Evolutionary conservation across 2,113 vertebrate species (phyloP), one percentile per base, ranked within the genome.

Genomic region (Coturnix japonica): DNA sequence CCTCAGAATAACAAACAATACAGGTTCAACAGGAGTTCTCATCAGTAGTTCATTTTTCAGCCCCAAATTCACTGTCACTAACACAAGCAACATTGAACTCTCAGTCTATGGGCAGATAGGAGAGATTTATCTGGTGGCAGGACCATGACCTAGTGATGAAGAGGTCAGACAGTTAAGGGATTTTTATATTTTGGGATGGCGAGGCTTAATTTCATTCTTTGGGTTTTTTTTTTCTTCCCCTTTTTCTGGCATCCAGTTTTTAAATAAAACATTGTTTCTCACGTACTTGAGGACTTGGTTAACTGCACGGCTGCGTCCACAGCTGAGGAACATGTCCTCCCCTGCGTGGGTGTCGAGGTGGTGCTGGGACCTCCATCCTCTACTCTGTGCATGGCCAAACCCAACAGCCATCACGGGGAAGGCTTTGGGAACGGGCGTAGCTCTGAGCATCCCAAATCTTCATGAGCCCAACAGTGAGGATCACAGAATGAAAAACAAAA

Each of bases 1-100:
- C 98, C 97, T 98, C 98, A 97, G 98, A 98, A 99, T 98, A 99
- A 99, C 99, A 99, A 98, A 98, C 98, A 98, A 94, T 96, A 96
- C 96, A 97, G 97, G 97, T 98, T 98, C 98, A 97, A 97, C 97
- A 97, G 96, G 98, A 97, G 98, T 98, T 98, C 98, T 98, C 97
- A 97, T 97, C 96, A 87, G 97, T 97, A 97, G 97, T 98, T 98
- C 97, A 98, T 98, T 98, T 98, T 98, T 98, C 97, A 98, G 97
- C 97, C 96, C 95, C 96, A 98, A 98, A 98, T 98, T 98, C 98
- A 98, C 97, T 98, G 97, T 98, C 98, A 97, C 97, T 97, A 97
- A 98, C 97, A 98, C 97, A 97, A 97, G 97, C 97, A 98, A 98
- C 97, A 98, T 97, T 98, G 98, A 98, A 98, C 97, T 97, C 97